Evolutionary conservation across 2,797 vertebrate species (phyloP).

Genomic region (Coilia nasus): DNA sequence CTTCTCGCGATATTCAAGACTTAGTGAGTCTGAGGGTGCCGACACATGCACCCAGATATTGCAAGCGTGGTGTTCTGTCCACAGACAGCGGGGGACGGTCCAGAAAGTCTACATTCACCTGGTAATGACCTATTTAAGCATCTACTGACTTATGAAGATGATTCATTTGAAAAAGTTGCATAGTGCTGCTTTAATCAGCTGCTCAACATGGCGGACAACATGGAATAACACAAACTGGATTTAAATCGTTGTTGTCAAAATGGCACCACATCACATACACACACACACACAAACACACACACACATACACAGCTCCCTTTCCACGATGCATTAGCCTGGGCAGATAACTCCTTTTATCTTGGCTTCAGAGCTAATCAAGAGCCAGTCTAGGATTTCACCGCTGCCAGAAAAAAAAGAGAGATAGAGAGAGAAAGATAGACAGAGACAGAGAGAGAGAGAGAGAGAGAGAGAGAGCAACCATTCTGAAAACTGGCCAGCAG

Average conservation of each 20-base stretch:
- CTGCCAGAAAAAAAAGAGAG: background rate
- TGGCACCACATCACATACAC: background rate
- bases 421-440: background rate
- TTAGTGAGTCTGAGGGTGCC: too few relatives aligned
- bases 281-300: too few relatives aligned
- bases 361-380: slow-evolving; percentile 2
- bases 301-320: background rate
- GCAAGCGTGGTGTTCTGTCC: too few relatives aligned
- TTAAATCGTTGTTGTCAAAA: background rate
- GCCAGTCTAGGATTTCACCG: background rate
- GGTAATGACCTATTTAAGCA: too few relatives aligned
- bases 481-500: background rate
- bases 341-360: background rate
- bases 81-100: too few relatives aligned
- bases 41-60: too few relatives aligned
- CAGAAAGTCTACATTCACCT: too few relatives aligned
- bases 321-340: background rate
- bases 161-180: too few relatives aligned
- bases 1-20: too few relatives aligned
- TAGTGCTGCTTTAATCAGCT: too few relatives aligned
- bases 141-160: too few relatives aligned
- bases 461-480: background rate
- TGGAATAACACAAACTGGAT: background rate
- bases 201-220: background rate
- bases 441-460: background rate